Conservation (phyloP, 2,797 vertebrate species). For the Argentina silus region DNA sequence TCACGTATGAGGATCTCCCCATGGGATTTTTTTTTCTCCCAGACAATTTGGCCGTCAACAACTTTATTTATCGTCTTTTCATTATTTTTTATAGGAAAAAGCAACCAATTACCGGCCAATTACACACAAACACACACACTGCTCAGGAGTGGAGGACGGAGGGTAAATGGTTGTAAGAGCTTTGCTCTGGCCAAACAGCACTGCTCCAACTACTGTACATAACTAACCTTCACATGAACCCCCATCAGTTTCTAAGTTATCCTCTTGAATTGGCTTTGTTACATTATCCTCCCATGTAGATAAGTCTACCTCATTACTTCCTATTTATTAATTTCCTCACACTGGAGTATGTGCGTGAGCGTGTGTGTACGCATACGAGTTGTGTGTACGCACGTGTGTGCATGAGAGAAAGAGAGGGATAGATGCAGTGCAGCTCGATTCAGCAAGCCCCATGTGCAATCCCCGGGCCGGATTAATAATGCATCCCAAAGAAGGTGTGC, state of each 20-base stretch:
- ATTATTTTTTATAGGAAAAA: too few relatives aligned
- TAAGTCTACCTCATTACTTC: too few relatives aligned
- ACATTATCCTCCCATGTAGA: too few relatives aligned
- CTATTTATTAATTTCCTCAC: neutral
- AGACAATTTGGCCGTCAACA: too few relatives aligned
- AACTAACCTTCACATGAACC: too few relatives aligned
- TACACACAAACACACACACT: slow-evolving; percentile 11
- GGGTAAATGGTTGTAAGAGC: too few relatives aligned
- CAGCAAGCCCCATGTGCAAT: slow-evolving; percentile 18
- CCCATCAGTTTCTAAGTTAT: neutral
- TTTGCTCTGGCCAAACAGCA: too few relatives aligned
- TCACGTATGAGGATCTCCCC: too few relatives aligned
- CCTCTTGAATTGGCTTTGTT: neutral
- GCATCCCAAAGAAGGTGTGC: slow-evolving; percentile 61
- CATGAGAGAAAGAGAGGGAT: slow-evolving; percentile 5
- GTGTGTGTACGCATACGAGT: neutral
- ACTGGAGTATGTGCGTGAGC: neutral
- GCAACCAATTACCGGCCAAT: neutral
- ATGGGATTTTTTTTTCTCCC: too few relatives aligned
- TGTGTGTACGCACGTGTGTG: slow-evolving; percentile 29
- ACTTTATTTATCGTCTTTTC: too few relatives aligned
- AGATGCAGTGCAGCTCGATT: neutral
- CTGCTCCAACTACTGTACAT: too few relatives aligned
- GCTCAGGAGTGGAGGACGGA: too few relatives aligned
- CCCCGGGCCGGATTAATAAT: slow-evolving; percentile 58